phyloP scores from a whole-genome alignment of 2,888 invertebrate species.

The Aelia acuminata region DNA sequence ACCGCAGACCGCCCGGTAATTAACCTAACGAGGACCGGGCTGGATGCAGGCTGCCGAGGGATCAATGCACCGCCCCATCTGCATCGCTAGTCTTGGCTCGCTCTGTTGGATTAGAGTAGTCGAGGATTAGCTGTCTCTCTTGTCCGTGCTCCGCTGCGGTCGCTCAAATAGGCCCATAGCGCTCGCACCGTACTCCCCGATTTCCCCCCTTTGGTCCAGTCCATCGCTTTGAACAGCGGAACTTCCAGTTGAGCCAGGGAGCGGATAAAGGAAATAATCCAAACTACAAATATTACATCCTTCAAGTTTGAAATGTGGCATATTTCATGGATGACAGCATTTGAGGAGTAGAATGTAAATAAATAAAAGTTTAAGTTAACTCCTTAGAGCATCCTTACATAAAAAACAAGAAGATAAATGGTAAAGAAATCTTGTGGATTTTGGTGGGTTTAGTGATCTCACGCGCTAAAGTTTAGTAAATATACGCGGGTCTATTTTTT shows the following conservation, averaged over 20 bases:
- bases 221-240: background rate
- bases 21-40: background rate
- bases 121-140: background rate
- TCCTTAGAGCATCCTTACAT: no score
- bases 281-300: no score
- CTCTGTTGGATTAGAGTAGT: background rate
- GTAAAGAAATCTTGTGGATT: no score
- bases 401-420: no score
- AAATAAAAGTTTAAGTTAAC: no score
- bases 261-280: no score
- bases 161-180: background rate
- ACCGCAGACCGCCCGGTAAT: constrained; percentile 26
- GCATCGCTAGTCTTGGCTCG: background rate
- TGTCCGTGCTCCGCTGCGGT: background rate
- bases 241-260: background rate
- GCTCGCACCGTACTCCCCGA: background rate
- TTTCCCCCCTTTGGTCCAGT: background rate
- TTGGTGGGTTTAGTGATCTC: no score
- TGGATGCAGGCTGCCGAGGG: background rate
- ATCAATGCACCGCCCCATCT: background rate
- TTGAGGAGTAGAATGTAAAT: no score
- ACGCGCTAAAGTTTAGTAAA: no score
- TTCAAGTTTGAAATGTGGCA: no score
- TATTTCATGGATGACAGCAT: no score
- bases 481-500: no score